Percentiles rank a stretch among this genome's conserved stretches.
phyloP scores from a whole-genome alignment of 2,797 vertebrate genomes.

The Cirrhinus molitorella region DNA sequence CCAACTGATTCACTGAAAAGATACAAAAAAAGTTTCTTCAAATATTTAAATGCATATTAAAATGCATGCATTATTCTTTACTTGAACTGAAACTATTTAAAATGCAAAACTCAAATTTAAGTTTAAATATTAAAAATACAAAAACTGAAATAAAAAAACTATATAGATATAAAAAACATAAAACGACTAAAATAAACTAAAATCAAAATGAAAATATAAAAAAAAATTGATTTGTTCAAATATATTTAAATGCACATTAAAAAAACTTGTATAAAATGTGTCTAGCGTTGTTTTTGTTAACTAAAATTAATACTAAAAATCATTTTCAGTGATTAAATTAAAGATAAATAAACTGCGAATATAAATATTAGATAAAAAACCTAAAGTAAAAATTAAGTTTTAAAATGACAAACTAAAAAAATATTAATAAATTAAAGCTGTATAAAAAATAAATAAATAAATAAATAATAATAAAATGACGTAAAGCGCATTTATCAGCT shows the following conservation, averaged over 20 bases:
- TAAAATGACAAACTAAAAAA: not conserved
- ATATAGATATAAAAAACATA: too few species aligned
- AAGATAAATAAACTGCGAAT: not conserved
- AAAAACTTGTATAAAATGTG: too few species aligned
- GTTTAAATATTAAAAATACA: too few species aligned
- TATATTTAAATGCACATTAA: not conserved
- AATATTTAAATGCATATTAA: not conserved
- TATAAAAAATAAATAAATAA: too few species aligned
- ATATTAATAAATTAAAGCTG: not conserved
- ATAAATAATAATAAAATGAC: not conserved
- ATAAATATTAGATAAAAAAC: not conserved
- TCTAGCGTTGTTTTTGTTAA: too few species aligned
- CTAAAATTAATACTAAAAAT: not conserved
- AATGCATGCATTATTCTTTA: not conserved
- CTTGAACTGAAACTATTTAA: not conserved
- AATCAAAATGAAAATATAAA: too few species aligned
- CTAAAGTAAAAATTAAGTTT: not conserved
- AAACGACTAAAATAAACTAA: too few species aligned
- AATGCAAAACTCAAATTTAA: too few species aligned
- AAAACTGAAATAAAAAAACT: too few species aligned
- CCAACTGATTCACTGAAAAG: not conserved
- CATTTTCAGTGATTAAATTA: too few species aligned
- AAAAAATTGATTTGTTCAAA: too few species aligned
- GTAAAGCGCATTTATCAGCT: too few species aligned
- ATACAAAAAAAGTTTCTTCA: not conserved